phyloP scores from a whole-genome alignment of 92 coral and sea anemone species.

The Porites evermanni region DNA sequence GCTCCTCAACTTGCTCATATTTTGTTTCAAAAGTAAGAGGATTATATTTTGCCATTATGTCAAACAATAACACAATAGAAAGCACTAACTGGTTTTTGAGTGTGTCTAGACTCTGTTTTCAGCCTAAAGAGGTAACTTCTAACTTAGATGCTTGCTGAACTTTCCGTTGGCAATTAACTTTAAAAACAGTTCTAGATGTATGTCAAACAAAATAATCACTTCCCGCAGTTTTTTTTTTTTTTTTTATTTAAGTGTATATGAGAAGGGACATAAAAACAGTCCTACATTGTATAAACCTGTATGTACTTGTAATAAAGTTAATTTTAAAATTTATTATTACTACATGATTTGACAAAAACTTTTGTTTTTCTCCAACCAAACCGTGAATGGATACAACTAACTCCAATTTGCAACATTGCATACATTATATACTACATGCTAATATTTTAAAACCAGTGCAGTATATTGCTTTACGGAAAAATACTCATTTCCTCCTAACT shows the following conservation, averaged over 20 bases:
- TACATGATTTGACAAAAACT: not conserved
- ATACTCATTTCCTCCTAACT: not conserved
- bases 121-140: too few species aligned
- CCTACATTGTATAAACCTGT: not conserved
- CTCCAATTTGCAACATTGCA: too few species aligned
- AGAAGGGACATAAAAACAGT: not conserved
- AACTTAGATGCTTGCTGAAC: too few species aligned
- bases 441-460: not conserved
- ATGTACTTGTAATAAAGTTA: not conserved
- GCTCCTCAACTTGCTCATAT: too few species aligned
- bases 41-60: too few species aligned
- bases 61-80: too few species aligned
- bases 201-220: not conserved
- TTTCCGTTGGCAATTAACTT: not conserved
- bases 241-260: not conserved
- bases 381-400: not conserved
- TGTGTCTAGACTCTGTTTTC: too few species aligned
- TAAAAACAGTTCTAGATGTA: not conserved
- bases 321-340: not conserved
- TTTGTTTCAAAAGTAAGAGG: too few species aligned
- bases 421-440: too few species aligned
- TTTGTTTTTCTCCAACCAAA: not conserved
- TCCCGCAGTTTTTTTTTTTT: not conserved
- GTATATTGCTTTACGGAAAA: not conserved
- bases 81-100: too few species aligned